These are phyloP conservation scores for Gymnodraco acuticeps DNA, from an alignment of 2,797 vertebrate species.

Conservation along the genomic window DNA sequence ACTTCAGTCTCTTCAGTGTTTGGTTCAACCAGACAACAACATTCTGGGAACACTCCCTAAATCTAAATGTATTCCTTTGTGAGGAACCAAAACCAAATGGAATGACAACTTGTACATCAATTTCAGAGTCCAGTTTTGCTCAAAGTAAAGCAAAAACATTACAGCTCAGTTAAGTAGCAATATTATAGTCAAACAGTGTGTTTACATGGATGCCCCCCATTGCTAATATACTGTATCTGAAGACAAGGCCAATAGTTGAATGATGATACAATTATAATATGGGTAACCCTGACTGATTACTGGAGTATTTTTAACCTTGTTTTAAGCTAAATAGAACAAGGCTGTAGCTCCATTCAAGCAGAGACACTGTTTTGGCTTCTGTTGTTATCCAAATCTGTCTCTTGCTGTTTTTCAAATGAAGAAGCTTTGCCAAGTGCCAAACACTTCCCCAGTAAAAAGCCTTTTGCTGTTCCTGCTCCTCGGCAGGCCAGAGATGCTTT, in stretches of 20 bases:
- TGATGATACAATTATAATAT: slow-evolving; percentile 42
- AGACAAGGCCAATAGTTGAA: slow-evolving; percentile 25
- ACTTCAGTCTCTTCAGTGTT: neutral
- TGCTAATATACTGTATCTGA: slow-evolving; percentile 23
- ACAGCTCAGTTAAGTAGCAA: neutral
- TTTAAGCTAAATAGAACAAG: slow-evolving; percentile 49
- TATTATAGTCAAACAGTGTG: neutral
- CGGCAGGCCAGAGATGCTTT: slow-evolving; percentile 53
- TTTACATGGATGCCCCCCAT: slow-evolving; percentile 3
- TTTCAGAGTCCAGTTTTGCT: neutral
- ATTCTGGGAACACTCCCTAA: too few relatives aligned
- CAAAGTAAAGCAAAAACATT: slow-evolving; percentile 15
- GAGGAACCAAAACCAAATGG: neutral
- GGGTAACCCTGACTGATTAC: slow-evolving; percentile 42
- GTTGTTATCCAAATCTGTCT: slow-evolving; percentile 68
- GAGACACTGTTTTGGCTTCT: slow-evolving; percentile 61
- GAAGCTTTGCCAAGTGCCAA: slow-evolving; percentile 60
- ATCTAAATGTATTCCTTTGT: neutral
- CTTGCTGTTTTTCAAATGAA: slow-evolving; percentile 66
- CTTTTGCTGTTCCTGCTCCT: slow-evolving; percentile 68
- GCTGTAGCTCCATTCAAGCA: slow-evolving; percentile 54
- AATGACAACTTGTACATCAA: neutral
- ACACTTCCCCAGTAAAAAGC: slow-evolving; percentile 65
- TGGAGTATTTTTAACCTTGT: slow-evolving; percentile 41
- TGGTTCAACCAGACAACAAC: too few relatives aligned